phyloP scores from a whole-genome alignment of 2,113 vertebrate genomes.

The Tragelaphus buxtoni region DNA sequence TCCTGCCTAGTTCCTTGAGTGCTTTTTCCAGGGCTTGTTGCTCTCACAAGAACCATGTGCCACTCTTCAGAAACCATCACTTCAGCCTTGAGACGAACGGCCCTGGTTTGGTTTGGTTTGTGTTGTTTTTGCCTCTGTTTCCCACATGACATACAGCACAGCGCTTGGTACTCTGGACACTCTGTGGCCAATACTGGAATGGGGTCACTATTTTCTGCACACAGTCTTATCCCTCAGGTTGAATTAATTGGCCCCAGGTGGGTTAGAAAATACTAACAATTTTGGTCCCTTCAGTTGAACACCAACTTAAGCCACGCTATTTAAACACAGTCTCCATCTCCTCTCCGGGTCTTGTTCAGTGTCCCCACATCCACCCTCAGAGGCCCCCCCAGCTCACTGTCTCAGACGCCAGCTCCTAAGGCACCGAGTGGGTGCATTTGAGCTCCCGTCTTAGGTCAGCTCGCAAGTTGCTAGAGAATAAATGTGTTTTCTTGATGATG shows the following conservation, averaged over 20 bases:
- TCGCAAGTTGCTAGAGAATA: slow-evolving; percentile 42
- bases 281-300: neutral
- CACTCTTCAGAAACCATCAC: neutral
- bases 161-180: neutral
- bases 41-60: neutral
- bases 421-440: neutral
- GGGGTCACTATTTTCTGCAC: neutral
- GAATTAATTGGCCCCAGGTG: slow-evolving; percentile 11
- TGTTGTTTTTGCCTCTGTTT: neutral
- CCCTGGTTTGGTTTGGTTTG: too few species aligned
- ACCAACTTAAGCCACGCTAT: neutral
- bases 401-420: neutral
- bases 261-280: slow-evolving; percentile 25
- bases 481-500: slow-evolving; percentile 58
- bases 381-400: neutral
- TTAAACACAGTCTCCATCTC: neutral
- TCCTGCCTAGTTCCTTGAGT: neutral
- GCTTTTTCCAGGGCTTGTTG: neutral
- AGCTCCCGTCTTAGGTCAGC: slow-evolving; percentile 39
- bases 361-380: neutral
- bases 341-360: neutral
- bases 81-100: neutral
- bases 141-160: neutral
- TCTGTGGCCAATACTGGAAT: neutral
- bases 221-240: neutral